phyloP scores from a whole-genome alignment of 2,113 vertebrate genomes.

The Todiramphus saurophagus region DNA sequence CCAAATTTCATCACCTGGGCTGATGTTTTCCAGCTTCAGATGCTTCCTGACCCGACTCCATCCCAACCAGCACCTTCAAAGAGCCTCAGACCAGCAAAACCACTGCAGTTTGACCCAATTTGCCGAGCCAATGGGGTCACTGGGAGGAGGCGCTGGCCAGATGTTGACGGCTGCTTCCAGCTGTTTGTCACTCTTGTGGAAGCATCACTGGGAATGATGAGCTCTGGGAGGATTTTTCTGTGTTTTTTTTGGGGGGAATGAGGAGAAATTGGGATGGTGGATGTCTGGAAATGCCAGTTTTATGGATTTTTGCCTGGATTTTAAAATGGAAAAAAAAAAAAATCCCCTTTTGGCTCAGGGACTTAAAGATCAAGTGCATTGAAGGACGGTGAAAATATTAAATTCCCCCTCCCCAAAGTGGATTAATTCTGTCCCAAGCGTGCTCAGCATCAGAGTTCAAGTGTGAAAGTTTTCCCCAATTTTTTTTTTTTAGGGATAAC shows the following conservation, averaged over 20 bases:
- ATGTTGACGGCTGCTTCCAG: not conserved
- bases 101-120: rapidly evolving
- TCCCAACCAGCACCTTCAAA: not conserved
- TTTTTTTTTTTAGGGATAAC: not conserved
- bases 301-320: not conserved
- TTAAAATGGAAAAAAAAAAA: not conserved
- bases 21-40: not conserved
- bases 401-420: rapidly evolving
- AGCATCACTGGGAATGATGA: not conserved
- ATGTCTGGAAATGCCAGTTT: rapidly evolving
- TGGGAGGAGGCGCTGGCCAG: rapidly evolving
- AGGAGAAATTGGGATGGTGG: not conserved
- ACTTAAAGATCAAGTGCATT: rapidly evolving
- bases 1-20: not conserved
- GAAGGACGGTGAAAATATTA: not conserved
- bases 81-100: rapidly evolving
- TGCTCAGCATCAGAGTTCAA: rapidly evolving
- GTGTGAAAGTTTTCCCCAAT: too few species aligned
- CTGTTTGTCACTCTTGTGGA: not conserved
- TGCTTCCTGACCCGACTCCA: rapidly evolving
- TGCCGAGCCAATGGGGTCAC: rapidly evolving
- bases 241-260: not conserved
- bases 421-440: not conserved
- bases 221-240: rapidly evolving
- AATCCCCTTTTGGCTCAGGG: not conserved